These are phyloP conservation scores for Cyprinella venusta DNA, from an alignment of 2,797 vertebrate species.

Conservation along the genomic window DNA sequence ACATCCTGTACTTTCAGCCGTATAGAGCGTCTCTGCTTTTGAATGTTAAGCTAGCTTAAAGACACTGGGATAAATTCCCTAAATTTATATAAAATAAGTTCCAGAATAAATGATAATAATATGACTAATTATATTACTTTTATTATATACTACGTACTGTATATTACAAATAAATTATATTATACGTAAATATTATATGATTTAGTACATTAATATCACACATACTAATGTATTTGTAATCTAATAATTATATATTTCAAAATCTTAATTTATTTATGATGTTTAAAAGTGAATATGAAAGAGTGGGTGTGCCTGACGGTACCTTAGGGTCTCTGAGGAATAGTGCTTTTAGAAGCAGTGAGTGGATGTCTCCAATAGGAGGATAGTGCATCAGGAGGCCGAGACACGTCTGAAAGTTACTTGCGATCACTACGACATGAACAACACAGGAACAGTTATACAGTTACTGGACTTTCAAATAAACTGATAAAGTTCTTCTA, in stretches of 20 bases:
- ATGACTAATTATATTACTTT: neutral
- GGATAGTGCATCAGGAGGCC: constrained; percentile 99
- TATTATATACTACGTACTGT: neutral
- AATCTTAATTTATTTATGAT: neutral
- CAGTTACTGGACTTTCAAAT: constrained; percentile 11
- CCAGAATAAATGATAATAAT: neutral
- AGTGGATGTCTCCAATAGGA: constrained; percentile 91
- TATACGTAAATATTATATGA: neutral
- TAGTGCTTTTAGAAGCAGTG: constrained; percentile 94
- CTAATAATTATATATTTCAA: neutral
- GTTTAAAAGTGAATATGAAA: neutral
- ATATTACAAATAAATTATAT: neutral
- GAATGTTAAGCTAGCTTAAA: neutral
- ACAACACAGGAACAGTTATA: neutral
- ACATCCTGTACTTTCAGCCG: neutral
- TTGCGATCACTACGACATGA: constrained; percentile 90
- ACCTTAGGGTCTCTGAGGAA: constrained; percentile 99
- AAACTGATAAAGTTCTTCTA: neutral
- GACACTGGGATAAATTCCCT: neutral
- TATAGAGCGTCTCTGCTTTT: neutral
- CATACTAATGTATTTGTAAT: neutral
- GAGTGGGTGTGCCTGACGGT: constrained; percentile 60
- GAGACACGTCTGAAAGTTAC: constrained; percentile 98
- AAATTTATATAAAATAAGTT: neutral
- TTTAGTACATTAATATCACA: neutral